These are phyloP conservation scores for Macropis europaea DNA, from an alignment of 2,888 invertebrate genomes.

Conservation along the genomic window DNA sequence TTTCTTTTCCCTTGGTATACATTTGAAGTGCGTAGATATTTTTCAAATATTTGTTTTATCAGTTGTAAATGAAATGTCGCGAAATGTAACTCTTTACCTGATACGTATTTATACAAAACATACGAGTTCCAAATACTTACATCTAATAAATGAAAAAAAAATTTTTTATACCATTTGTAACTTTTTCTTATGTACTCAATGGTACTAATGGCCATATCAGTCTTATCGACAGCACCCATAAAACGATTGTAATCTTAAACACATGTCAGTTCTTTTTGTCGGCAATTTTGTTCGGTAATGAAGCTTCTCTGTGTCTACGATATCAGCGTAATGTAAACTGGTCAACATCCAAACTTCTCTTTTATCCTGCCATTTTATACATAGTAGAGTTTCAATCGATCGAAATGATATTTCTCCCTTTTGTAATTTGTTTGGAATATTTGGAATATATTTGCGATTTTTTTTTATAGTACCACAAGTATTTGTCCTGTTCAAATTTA, in stretches of 20 bases:
- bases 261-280: constrained; percentile 52
- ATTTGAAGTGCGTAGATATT: constrained; percentile 3
- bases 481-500: constrained; percentile 15
- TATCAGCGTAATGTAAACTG: too few species aligned
- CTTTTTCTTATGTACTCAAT: constrained; percentile 57
- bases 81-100: not conserved
- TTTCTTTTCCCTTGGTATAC: constrained; percentile 1
- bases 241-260: constrained; percentile 67
- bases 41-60: constrained; percentile 1
- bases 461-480: constrained; percentile 27
- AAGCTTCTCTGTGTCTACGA: constrained; percentile 53
- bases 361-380: constrained; percentile 67
- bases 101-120: too few species aligned
- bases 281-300: constrained; percentile 22
- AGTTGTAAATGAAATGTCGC: constrained; percentile 1
- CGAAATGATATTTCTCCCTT: constrained; percentile 19
- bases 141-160: too few species aligned
- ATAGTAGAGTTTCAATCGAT: constrained; percentile 10
- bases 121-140: constrained; percentile 18
- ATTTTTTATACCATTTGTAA: constrained; percentile 12
- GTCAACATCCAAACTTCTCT: too few species aligned
- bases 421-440: too few species aligned
- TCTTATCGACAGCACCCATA: constrained; percentile 70
- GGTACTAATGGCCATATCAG: constrained; percentile 67
- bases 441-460: too few species aligned